Evolutionary conservation across 2,888 invertebrate genomes (phyloP), one percentile per base, ranked within the genome.

Genomic region (Didymodactylos carnosus): DNA sequence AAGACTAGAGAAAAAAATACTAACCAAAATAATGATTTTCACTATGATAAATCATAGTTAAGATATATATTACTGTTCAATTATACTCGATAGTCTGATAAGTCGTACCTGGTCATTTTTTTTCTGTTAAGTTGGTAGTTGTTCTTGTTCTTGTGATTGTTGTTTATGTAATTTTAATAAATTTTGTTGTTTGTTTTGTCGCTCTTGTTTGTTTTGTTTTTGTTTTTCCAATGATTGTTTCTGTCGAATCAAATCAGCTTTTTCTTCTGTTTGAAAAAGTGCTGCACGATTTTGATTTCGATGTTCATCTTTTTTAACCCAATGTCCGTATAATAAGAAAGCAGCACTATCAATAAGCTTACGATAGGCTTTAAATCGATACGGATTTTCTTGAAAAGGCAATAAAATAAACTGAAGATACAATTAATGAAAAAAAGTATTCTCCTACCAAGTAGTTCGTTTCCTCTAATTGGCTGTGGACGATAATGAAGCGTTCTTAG

Each of bases 291-390:
- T 97, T 62, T 62, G 62, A 35, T 62, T 62, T 85, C 99, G 97
- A 35, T 94, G 94, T 84, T 97, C 97, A 77, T 94, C 97, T 84
- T 94, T 92, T 86, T 98, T 98, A 77, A 99, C 95, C 98, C 98
- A 99, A 84, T 99, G 98, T 1, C 95, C 94, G 84, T 98, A 99
- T 71, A 99, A 93, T 79, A 91, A 88, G 87, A 98, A 98, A 73
- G 95, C 95, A 84, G 94, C 80, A 8, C 78, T 80, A 76, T 84
- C 84, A 39, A 84, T 82, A 40, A 92, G 91, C 88, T 94, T 94
- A 82, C 95, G 86, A 43, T 94, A 86, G 78, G 89, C 87, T 81
- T 92, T 91, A 80, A 92, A 88, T 80, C 90, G 87, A 84, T 97
- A 97, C 0, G 95, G 95, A 85, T 95, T 93, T 39, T 87, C 85